A percentile compares a stretch with the other conserved stretches of the same genome.
phyloP scores from a whole-genome alignment of 1,140 invertebrate genomes.

The Hyphantria cunea region DNA sequence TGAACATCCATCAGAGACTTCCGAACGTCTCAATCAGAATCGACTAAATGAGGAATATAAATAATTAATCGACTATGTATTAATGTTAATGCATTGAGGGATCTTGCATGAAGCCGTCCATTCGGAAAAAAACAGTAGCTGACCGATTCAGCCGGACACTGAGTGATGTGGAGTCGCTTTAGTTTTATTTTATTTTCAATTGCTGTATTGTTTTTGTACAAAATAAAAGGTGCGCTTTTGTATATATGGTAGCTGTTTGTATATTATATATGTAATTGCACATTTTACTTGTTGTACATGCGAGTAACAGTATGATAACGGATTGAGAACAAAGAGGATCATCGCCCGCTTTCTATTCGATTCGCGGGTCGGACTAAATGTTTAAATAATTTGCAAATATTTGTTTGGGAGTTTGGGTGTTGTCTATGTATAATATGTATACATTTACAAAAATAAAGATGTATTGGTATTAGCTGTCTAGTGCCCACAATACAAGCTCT shows the following conservation, averaged over 20 bases:
- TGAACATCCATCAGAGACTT: conserved; percentile 26
- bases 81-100: conserved; percentile 62
- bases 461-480: no score
- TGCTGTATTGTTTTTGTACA: conserved; percentile 10
- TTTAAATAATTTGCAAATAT: no score
- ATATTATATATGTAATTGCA: background rate
- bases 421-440: no score
- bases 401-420: no score
- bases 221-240: no score
- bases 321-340: no score
- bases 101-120: conserved; percentile 67
- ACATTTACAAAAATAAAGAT: no score
- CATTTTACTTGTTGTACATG: background rate
- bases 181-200: conserved; percentile 50
- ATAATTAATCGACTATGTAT: conserved; percentile 67
- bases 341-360: no score
- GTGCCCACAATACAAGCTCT: no score
- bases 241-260: no score
- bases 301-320: no score
- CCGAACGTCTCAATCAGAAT: conserved; percentile 50
- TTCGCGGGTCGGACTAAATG: no score
- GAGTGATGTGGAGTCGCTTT: conserved; percentile 61
- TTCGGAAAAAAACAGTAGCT: conserved; percentile 70
- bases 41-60: conserved; percentile 49
- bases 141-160: conserved; percentile 57